Evolutionary conservation across 2,113 vertebrate species (phyloP), one percentile per base, ranked within the genome.

Genomic region (Pseudolaguvia tuberculata): DNA sequence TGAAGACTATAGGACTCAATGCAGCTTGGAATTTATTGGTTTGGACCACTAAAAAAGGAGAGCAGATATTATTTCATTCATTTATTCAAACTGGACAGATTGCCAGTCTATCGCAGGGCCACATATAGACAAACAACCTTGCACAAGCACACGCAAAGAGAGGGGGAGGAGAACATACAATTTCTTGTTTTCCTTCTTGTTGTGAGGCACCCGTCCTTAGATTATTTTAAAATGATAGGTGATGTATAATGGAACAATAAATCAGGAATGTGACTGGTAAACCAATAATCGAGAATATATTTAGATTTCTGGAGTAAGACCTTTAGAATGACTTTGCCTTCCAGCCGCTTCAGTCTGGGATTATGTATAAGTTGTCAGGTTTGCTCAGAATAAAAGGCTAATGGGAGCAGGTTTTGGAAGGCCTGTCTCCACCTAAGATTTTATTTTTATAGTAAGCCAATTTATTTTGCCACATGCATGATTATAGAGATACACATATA

Each of bases 381-480:
- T 21, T 65, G 10, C 7, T 69, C 31, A 59, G 58, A 52, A 21
- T 35, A 71, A 66, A 61, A 11, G 15, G n/a, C n/a, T n/a, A n/a
- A n/a, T n/a, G n/a, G n/a, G 23, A n/a, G 1, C 25, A 13, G 4
- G 12, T 10, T 25, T 57, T 47, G 39, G 52, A 23, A 18, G 53
- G 69, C 58, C 53, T n/a, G 29, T 29, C 39, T 45, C 76, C 47
- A 72, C 71, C 51, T 67, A 75, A 45, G 59, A 78, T 78, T 67
- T 67, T 72, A 78, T 75, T 67, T 73, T 76, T 55, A 75, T 55
- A 72, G 21, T 47, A 39, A 76, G 74, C 61, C 53, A 25, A 77
- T 56, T 77, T 59, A 58, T 69, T 55, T 31, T 79, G 69, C 76
- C 56, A 42, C 75, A 81, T 78, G 71, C 77, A 68, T 61, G 25